Evolutionary conservation across 2,888 invertebrate species (phyloP).

Genomic region (Graphium colonna): DNA sequence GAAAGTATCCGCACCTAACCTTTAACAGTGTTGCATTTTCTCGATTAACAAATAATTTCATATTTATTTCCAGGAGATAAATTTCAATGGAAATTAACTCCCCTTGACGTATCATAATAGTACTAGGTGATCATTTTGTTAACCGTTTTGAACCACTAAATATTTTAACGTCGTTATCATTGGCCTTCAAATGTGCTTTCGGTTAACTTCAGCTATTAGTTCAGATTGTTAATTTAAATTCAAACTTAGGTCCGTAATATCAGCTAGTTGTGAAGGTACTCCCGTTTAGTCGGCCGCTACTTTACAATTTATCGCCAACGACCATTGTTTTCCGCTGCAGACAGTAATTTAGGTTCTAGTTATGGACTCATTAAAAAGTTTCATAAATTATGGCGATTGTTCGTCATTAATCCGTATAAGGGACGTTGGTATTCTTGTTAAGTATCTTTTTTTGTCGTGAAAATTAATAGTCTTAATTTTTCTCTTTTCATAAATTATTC

Average conservation of each 20-base stretch:
- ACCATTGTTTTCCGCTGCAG: not conserved
- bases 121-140: no score
- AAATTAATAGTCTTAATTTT: not conserved
- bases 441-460: no score
- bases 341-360: constrained; percentile 3
- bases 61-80: no score
- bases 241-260: not conserved
- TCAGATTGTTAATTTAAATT: not conserved
- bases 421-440: not conserved
- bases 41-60: no score
- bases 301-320: not conserved
- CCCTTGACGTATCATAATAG: no score
- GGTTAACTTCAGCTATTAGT: no score
- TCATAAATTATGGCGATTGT: not conserved
- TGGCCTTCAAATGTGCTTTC: no score
- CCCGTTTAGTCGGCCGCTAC: not conserved
- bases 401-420: not conserved
- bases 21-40: no score
- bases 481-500: not conserved
- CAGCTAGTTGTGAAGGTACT: not conserved
- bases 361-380: constrained; percentile 14
- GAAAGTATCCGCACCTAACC: no score
- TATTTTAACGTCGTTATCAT: no score
- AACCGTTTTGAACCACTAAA: no score
- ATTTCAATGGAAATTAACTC: no score